Base-by-base conservation (phyloP, 2,797 vertebrate species). In the Muraenolepis orangiensis region DNA sequence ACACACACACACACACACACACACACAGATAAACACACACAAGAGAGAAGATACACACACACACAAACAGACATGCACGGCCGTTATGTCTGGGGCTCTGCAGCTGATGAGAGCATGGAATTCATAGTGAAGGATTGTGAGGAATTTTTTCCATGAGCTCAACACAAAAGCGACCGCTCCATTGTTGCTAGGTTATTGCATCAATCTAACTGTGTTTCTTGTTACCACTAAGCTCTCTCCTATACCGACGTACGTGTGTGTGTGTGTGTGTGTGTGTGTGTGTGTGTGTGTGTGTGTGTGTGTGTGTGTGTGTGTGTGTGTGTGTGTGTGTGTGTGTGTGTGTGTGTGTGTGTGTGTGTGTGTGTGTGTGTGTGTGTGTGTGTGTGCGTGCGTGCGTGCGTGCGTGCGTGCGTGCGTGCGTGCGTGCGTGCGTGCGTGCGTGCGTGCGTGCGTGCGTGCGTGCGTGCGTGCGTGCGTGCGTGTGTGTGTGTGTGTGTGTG, bases 261-360 rank as follows among this genome's bases (percentile, higher is more conserved):
- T 20, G 16, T 4, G 40, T 16, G 40, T 18, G 3, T 34, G 32
- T 8, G 32, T 34, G 32, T 34, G 32, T 34, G 32, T 34, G 32
- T 34, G 32, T 34, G 32, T 34, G 32, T 34, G 32, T 32, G 14
- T 46, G 40, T 20, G 67, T 11, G 42, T 34, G 23, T 72, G 51
- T 64, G 20, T 40, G 72, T 73, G 61, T 26, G 13, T 30, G n/a
- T 76, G 74, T 36, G 38, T 71, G 30, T 16, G 1, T 69, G 28
- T 16, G 69, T 32, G 74, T 29, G 1, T 66, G 42, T 61, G 34
- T 34, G 51, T 46, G 51, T 70, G 69, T 76, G 73, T 72, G 68
- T 67, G 32, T 34, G 32, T 34, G 32, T 34, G 32, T 34, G 32
- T 34, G 32, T 34, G 32, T 34, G 32, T 34, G 32, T 32, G 14